Conservation (phyloP, 2,888 invertebrate species). For the Idaea biselata region DNA sequence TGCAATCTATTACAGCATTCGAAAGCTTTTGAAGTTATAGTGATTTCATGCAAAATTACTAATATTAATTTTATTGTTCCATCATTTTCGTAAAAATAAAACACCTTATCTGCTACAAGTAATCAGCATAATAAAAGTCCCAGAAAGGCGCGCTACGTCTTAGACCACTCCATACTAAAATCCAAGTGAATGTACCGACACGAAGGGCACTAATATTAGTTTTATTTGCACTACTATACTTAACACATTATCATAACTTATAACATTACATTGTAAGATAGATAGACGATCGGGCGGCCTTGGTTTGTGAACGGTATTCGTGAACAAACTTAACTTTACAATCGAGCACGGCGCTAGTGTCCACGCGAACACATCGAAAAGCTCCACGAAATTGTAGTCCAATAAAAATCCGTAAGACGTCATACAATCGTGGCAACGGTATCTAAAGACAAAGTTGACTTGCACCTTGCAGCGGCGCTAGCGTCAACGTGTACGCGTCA, state of each 20-base stretch:
- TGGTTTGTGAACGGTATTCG: conserved; percentile 25
- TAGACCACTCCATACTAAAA: background rate
- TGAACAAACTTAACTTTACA: background rate
- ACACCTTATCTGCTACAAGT: no score
- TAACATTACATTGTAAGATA: conserved; percentile 19
- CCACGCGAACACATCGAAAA: background rate
- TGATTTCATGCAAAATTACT: no score
- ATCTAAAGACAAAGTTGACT: background rate
- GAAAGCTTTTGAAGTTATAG: no score
- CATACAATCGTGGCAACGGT: conserved; percentile 16
- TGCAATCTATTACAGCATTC: no score
- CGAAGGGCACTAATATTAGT: conserved; percentile 17
- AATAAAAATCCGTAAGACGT: no score
- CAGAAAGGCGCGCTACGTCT: no score
- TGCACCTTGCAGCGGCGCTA: background rate
- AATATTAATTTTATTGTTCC: no score
- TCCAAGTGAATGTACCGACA: background rate
- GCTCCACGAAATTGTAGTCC: no score
- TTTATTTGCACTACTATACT: conserved; percentile 22
- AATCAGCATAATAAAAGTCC: no score
- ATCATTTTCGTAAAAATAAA: no score
- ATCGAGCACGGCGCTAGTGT: background rate
- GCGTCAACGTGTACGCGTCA: conserved; percentile 2
- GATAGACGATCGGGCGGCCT: conserved; percentile 28
- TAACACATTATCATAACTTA: conserved; percentile 26